Conservation (phyloP, 2,888 invertebrate species). For the Sphaeridia pumilis region DNA sequence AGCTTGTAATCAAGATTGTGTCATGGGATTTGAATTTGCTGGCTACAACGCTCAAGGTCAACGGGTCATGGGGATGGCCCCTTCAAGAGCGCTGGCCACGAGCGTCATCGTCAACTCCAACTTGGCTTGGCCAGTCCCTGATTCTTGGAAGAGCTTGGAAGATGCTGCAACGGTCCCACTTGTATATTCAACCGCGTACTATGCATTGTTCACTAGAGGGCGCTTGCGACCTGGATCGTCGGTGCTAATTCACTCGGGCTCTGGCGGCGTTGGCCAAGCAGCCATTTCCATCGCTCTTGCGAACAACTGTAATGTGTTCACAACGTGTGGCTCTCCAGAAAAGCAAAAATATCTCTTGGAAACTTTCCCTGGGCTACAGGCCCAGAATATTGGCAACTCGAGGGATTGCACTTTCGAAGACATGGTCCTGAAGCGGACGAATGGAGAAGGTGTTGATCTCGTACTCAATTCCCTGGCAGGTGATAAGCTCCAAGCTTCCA, state of each 20-base stretch:
- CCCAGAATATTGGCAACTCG: constrained; percentile 63
- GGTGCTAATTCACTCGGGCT: constrained; percentile 49
- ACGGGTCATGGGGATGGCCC: constrained; percentile 50
- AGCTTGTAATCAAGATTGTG: constrained; percentile 47
- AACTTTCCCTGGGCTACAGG: constrained; percentile 60
- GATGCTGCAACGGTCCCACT: constrained; percentile 55
- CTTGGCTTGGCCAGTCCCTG: constrained; percentile 51
- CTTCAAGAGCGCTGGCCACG: constrained; percentile 52
- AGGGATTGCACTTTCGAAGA: constrained; percentile 45
- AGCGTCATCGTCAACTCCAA: constrained; percentile 43
- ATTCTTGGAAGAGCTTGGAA: constrained; percentile 49
- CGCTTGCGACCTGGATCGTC: constrained; percentile 43
- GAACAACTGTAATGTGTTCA: constrained; percentile 53
- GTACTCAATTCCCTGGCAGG: constrained; percentile 49
- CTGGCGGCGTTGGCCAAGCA: constrained; percentile 64
- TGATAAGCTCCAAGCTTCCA: constrained; percentile 47
- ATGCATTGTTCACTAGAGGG: constrained; percentile 50
- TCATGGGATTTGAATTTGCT: constrained; percentile 51
- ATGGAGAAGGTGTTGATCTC: constrained; percentile 46
- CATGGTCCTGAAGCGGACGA: constrained; percentile 43
- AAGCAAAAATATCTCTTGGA: constrained; percentile 77
- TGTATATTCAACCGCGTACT: constrained; percentile 52
- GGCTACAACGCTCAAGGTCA: constrained; percentile 41
- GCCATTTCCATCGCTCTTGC: constrained; percentile 58
- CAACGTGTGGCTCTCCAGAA: constrained; percentile 62